These are phyloP conservation scores for Lochmaea crataegi DNA, from an alignment of 2,888 invertebrate species.

Conservation along the genomic window DNA sequence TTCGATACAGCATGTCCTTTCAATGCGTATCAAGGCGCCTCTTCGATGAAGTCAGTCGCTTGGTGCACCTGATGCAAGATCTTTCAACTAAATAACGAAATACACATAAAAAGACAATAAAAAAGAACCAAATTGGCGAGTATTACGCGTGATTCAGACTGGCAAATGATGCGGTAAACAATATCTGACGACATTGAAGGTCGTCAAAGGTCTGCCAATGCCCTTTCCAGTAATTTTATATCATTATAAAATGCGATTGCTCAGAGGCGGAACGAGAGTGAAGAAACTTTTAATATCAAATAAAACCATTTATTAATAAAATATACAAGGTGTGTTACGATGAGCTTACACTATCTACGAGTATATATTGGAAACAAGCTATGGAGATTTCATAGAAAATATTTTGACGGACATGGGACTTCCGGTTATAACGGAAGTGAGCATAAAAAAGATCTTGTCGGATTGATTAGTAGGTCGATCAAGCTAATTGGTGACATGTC, in stretches of 20 bases:
- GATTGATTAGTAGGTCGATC: no score
- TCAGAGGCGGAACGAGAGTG: slow-evolving; percentile 2
- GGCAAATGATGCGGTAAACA: slow-evolving; percentile 57
- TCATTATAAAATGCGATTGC: slow-evolving; percentile 28
- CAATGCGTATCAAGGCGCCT: no score
- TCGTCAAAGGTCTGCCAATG: slow-evolving; percentile 59
- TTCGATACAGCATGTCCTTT: no score
- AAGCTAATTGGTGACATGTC: no score
- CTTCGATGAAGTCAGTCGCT: no score
- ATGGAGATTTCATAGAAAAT: no score
- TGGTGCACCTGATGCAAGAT: slow-evolving; percentile 1
- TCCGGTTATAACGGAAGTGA: no score
- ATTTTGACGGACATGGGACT: no score
- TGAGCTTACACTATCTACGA: no score
- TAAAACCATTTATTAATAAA: neutral
- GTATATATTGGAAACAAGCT: no score
- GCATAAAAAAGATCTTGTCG: no score
- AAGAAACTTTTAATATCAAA: neutral
- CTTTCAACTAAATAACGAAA: slow-evolving; percentile 8
- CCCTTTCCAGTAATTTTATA: slow-evolving; percentile 43
- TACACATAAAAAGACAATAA: slow-evolving; percentile 4
- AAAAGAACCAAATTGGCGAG: slow-evolving; percentile 45
- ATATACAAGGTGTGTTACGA: no score
- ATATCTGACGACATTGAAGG: slow-evolving; percentile 58
- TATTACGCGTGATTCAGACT: slow-evolving; percentile 55